Evolutionary conservation across 2,113 vertebrate species (phyloP).

Genomic region (Semnornis frantzii): DNA sequence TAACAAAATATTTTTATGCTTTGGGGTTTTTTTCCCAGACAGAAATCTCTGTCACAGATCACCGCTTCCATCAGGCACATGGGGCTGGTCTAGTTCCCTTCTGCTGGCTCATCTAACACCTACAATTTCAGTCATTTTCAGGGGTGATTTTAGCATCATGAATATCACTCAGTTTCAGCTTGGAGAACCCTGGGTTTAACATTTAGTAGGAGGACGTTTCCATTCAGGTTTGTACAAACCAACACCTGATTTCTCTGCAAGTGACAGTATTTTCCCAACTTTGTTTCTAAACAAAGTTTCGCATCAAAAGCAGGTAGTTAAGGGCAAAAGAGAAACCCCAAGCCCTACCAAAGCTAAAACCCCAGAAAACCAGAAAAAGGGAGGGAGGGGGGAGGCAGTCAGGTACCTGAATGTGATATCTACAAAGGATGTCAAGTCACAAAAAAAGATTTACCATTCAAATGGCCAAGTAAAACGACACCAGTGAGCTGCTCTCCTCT

Average conservation of each 20-base stretch:
- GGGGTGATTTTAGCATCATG: not conserved
- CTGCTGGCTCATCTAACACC: conserved; percentile 32
- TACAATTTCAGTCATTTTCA: conserved; percentile 32
- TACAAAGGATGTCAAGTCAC: conserved; percentile 65
- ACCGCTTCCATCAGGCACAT: conserved; percentile 6
- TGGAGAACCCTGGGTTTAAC: not conserved
- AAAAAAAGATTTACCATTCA: conserved; percentile 37
- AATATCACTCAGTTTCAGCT: conserved; percentile 12
- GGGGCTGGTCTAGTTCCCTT: not conserved
- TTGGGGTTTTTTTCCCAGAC: not conserved
- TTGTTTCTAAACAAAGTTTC: conserved; percentile 53
- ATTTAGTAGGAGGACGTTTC: not conserved
- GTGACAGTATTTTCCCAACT: conserved; percentile 27
- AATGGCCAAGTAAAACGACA: conserved; percentile 66
- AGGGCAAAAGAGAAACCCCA: conserved; percentile 44
- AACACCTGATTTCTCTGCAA: not conserved
- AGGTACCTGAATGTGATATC: conserved; percentile 51
- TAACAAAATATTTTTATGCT: not conserved
- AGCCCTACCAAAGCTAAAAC: not conserved
- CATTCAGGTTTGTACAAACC: not conserved
- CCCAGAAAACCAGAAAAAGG: conserved; percentile 45
- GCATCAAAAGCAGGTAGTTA: not conserved
- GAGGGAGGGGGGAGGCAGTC: not conserved
- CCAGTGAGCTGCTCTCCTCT: not conserved
- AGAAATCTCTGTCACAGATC: not conserved